Conservation (phyloP, 2,888 invertebrate genomes). For the Coleophora deauratella region DNA sequence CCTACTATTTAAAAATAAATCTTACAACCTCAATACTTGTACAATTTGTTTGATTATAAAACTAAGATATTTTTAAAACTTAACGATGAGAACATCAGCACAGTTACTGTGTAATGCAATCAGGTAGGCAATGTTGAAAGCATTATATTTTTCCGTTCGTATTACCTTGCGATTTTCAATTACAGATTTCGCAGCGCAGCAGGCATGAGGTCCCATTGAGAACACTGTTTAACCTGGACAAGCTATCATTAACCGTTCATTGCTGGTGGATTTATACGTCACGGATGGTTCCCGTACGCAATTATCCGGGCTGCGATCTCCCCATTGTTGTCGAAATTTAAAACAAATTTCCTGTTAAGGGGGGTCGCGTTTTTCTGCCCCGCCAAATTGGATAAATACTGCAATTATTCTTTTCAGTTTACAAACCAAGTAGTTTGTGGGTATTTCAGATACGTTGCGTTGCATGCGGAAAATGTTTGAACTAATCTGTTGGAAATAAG, state of each 20-base stretch:
- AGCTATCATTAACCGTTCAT: constrained; percentile 65
- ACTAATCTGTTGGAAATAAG: too few relatives aligned
- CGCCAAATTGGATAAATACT: constrained; percentile 72
- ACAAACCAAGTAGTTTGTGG: constrained; percentile 43
- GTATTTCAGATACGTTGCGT: constrained; percentile 46
- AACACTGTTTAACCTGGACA: constrained; percentile 38
- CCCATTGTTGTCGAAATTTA: constrained; percentile 73
- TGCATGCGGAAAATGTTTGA: constrained; percentile 28
- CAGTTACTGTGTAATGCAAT: too few relatives aligned
- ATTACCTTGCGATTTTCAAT: constrained; percentile 47
- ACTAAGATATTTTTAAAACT: too few relatives aligned
- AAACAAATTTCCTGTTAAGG: constrained; percentile 71
- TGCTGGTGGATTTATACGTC: constrained; percentile 63
- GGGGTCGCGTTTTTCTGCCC: constrained; percentile 69
- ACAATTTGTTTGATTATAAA: too few relatives aligned
- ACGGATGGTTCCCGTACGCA: constrained; percentile 58
- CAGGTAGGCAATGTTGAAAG: too few relatives aligned
- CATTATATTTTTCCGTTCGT: constrained; percentile 15
- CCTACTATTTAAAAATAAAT: too few relatives aligned
- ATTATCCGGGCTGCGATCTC: constrained; percentile 65
- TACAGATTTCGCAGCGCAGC: constrained; percentile 36
- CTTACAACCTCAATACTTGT: too few relatives aligned
- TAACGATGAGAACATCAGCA: too few relatives aligned
- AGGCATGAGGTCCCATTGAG: constrained; percentile 35
- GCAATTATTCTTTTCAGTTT: constrained; percentile 65